These are phyloP conservation scores for Hippolais icterina DNA, from an alignment of 2,113 vertebrate genomes.

Conservation along the genomic window DNA sequence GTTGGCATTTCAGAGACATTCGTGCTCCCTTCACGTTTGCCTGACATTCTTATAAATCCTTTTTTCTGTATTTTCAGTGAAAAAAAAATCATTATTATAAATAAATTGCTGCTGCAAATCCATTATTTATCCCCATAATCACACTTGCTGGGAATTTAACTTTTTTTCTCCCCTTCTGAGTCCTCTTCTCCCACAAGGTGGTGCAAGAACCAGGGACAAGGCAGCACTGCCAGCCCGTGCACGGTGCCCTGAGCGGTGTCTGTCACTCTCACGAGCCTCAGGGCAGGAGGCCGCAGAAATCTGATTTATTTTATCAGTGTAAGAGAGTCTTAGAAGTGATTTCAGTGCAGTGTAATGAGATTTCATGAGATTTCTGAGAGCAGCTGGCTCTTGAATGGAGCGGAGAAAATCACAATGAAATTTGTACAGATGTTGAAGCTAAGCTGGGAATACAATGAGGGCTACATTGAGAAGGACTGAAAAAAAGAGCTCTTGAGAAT, in stretches of 20 bases:
- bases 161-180: background rate
- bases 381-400: background rate
- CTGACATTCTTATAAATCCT: rapidly evolving
- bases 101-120: background rate
- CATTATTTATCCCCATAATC: background rate
- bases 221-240: background rate
- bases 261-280: background rate
- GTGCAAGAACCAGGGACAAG: background rate
- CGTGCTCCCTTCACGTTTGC: background rate
- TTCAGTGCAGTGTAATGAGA: background rate
- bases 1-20: background rate
- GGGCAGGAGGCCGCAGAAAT: background rate
- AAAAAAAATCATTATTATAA: background rate
- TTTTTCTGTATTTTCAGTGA: background rate
- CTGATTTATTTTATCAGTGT: background rate
- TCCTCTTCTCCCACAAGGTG: conserved; percentile 11
- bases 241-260: background rate
- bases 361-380: background rate
- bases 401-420: background rate
- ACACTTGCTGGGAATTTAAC: background rate
- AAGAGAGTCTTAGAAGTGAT: background rate
- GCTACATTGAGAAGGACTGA: background rate
- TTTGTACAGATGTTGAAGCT: background rate
- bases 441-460: background rate
- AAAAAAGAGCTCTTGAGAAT: background rate